Conservation (phyloP, 2,113 vertebrate species). For the Hippocampus guttulatus region DNA sequence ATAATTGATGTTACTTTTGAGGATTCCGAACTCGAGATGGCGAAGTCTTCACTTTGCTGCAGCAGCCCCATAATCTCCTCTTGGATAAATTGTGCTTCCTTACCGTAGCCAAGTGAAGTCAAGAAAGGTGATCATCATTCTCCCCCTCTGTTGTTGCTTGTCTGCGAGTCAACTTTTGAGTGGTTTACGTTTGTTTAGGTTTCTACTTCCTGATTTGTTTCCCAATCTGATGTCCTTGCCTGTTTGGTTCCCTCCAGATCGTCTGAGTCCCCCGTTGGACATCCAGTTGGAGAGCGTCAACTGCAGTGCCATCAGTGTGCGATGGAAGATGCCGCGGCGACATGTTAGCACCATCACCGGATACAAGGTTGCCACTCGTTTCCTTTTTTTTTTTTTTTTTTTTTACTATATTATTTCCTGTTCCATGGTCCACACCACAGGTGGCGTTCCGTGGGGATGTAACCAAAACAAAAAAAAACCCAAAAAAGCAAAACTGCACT, state of each 20-base stretch:
- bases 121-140: too few species aligned
- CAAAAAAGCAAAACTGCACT: background rate
- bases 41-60: too few species aligned
- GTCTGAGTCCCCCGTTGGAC: constrained; percentile 83
- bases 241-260: constrained; percentile 67
- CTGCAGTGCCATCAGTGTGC: constrained; percentile 84
- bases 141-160: background rate
- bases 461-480: background rate
- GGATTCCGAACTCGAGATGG: too few species aligned
- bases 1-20: too few species aligned
- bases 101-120: too few species aligned
- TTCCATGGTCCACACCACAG: background rate
- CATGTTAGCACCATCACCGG: constrained; percentile 77
- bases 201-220: background rate
- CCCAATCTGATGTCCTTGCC: background rate
- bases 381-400: too few species aligned
- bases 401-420: background rate
- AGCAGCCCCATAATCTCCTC: too few species aligned
- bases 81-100: too few species aligned
- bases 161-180: background rate
- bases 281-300: constrained; percentile 84
- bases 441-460: background rate
- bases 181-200: background rate
- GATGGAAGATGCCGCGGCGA: constrained; percentile 86
- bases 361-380: constrained; percentile 75